Evolutionary conservation across 2,797 vertebrate genomes (phyloP).

Genomic region (Notoglanidium macrostoma): DNA sequence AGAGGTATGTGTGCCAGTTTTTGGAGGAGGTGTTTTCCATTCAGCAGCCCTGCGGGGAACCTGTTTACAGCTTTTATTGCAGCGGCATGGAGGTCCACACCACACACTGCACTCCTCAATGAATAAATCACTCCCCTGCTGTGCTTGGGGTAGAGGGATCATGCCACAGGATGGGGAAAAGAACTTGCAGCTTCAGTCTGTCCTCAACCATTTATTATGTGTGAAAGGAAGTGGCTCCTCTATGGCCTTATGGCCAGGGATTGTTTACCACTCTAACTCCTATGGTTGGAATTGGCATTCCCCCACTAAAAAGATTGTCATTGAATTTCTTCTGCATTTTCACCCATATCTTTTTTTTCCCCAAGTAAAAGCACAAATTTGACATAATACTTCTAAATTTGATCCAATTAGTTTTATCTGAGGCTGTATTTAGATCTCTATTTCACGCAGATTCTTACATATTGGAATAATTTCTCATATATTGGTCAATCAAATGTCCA

Average conservation of each 20-base stretch:
- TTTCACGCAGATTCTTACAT: background rate
- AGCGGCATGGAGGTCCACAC: constrained; percentile 48
- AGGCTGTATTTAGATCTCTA: background rate
- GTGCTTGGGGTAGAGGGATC: constrained; percentile 35
- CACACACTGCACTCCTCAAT: constrained; percentile 49
- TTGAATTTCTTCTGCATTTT: background rate
- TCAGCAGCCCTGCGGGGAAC: constrained; percentile 52
- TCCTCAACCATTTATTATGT: constrained; percentile 63
- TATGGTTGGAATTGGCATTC: constrained; percentile 65
- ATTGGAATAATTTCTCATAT: background rate
- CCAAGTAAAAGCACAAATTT: background rate
- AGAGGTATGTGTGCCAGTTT: constrained; percentile 37
- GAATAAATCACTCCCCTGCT: constrained; percentile 55
- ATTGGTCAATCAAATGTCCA: background rate
- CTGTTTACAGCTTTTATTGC: constrained; percentile 57
- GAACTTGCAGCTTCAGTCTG: constrained; percentile 54
- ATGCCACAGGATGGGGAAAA: constrained; percentile 41
- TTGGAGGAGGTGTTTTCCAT: constrained; percentile 60
- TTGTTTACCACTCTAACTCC: constrained; percentile 75
- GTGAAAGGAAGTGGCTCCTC: constrained; percentile 64
- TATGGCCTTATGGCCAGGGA: constrained; percentile 63
- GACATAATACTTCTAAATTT: background rate
- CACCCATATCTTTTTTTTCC: background rate
- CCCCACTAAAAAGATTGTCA: constrained; percentile 71
- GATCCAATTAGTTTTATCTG: background rate